A percentile compares a stretch with the other conserved stretches of the same genome.
Evolutionary conservation across 2,113 vertebrate species (phyloP).

Genomic region (Naja naja): DNA sequence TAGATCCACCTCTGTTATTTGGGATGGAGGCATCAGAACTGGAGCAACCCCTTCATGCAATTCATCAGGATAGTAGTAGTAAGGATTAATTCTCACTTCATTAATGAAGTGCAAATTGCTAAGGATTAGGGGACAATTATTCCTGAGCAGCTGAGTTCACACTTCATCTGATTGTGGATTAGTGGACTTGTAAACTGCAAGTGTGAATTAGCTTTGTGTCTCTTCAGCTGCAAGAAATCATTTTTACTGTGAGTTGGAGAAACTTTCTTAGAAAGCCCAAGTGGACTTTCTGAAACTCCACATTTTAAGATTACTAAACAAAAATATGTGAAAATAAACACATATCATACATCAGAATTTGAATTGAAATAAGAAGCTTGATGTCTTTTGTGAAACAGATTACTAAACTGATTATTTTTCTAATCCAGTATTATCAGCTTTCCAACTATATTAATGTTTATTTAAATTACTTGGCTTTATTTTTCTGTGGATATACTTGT

Average conservation of each 20-base stretch:
- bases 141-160: slow-evolving; percentile 28
- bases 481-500: slow-evolving; percentile 32
- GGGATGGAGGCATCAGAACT: not conserved
- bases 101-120: slow-evolving; percentile 37
- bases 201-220: slow-evolving; percentile 35
- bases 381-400: slow-evolving; percentile 37
- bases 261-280: slow-evolving; percentile 28
- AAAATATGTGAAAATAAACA: slow-evolving; percentile 28
- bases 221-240: slow-evolving; percentile 24
- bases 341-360: slow-evolving; percentile 38
- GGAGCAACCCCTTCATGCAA: not conserved
- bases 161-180: slow-evolving; percentile 32
- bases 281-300: slow-evolving; percentile 17
- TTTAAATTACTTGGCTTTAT: slow-evolving; percentile 47
- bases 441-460: slow-evolving; percentile 36
- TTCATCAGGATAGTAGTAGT: not conserved
- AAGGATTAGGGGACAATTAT: slow-evolving; percentile 34
- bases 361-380: slow-evolving; percentile 24
- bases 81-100: slow-evolving; percentile 27
- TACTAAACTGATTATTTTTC: slow-evolving; percentile 34
- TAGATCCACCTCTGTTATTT: not conserved
- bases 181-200: slow-evolving; percentile 32
- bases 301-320: slow-evolving; percentile 33
- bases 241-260: slow-evolving; percentile 9
- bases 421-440: slow-evolving; percentile 27